Percentiles rank a stretch among this genome's conserved stretches.
Conservation (phyloP, 2,797 vertebrate genomes). For the Hemibagrus guttatus region DNA sequence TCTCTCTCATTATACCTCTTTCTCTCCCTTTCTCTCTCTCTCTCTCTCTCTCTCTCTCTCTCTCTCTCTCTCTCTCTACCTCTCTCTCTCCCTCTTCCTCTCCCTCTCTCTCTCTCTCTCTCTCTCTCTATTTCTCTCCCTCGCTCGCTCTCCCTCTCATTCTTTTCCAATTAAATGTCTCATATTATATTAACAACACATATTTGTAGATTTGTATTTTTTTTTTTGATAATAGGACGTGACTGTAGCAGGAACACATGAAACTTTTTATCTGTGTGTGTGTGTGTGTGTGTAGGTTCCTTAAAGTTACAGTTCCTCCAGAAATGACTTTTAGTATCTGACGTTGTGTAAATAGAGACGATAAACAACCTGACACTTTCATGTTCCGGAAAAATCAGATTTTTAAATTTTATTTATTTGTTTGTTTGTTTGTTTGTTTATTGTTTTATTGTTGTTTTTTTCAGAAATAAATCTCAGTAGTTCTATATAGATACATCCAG, state of each 20-base stretch:
- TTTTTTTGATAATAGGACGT: neutral
- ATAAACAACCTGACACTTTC: too few relatives aligned
- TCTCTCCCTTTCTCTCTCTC: conserved; percentile 45
- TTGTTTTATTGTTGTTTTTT: neutral
- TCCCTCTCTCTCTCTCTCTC: conserved; percentile 10
- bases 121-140: neutral
- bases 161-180: neutral
- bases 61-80: neutral
- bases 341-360: neutral
- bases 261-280: neutral
- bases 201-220: neutral
- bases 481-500: neutral
- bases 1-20: too few relatives aligned
- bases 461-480: neutral
- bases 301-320: neutral
- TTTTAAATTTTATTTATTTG: neutral
- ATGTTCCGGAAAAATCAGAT: neutral
- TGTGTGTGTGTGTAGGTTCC: neutral
- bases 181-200: neutral
- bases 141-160: neutral
- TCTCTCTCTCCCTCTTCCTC: neutral
- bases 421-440: too few relatives aligned
- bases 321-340: neutral
- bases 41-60: neutral
- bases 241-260: neutral